Conservation (phyloP, 2,888 invertebrate species). For the Lymantria monacha region DNA sequence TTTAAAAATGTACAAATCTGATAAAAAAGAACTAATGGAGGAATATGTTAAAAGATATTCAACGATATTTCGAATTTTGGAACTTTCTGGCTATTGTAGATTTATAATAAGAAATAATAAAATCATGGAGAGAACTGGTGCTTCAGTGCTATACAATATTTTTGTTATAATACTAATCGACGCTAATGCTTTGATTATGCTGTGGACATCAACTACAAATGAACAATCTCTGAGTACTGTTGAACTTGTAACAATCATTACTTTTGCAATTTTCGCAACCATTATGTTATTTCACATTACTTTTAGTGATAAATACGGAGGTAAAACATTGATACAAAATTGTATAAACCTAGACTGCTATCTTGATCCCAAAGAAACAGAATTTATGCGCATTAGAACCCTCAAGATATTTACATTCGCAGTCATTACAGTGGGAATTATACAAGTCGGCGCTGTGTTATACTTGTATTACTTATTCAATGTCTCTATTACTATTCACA, state of each 20-base stretch:
- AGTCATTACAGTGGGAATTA: conserved; percentile 18
- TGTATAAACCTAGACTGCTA: conserved; percentile 52
- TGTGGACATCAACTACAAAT: conserved; percentile 31
- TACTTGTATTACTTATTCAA: conserved; percentile 38
- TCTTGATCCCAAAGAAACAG: conserved; percentile 53
- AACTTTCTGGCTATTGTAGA: conserved; percentile 45
- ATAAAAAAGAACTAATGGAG: conserved; percentile 30
- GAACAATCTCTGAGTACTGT: conserved; percentile 38
- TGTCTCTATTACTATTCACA: conserved; percentile 33
- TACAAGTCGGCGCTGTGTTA: conserved; percentile 29
- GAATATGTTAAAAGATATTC: conserved; percentile 39
- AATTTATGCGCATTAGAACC: conserved; percentile 50
- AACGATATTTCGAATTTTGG: conserved; percentile 33
- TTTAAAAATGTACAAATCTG: conserved; percentile 25
- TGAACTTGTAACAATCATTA: conserved; percentile 40
- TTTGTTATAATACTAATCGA: conserved; percentile 30
- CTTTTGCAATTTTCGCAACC: conserved; percentile 42
- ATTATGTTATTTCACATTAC: conserved; percentile 42
- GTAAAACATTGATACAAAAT: conserved; percentile 38
- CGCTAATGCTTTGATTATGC: conserved; percentile 29
- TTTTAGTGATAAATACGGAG: conserved; percentile 40
- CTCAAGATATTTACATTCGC: conserved; percentile 25
- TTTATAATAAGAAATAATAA: conserved; percentile 44
- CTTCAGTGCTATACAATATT: conserved; percentile 35
- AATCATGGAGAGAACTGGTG: conserved; percentile 36